phyloP scores from a whole-genome alignment of 2,888 invertebrate species.

The Carterocephalus palaemon region DNA sequence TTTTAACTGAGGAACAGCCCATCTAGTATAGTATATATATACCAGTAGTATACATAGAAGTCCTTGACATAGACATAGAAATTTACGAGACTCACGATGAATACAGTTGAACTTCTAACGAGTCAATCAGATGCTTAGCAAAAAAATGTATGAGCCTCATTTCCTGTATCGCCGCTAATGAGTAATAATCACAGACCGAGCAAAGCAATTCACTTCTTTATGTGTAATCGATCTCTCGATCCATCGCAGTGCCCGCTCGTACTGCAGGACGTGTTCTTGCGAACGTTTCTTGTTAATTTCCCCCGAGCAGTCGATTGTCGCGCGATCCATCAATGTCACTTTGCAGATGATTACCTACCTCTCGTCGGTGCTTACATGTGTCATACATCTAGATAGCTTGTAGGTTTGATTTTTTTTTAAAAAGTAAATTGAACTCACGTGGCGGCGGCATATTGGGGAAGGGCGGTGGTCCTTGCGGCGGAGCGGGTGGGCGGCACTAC shows the following conservation, averaged over 20 bases:
- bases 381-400: not conserved
- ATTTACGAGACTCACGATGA: too few relatives aligned
- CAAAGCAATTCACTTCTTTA: not conserved
- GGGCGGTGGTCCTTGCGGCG: constrained; percentile 49
- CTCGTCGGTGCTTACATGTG: not conserved
- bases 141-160: too few relatives aligned
- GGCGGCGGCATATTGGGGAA: constrained; percentile 60
- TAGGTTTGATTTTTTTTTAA: constrained; percentile 1
- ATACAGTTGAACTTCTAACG: too few relatives aligned
- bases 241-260: constrained; percentile 8
- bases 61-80: too few relatives aligned
- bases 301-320: constrained; percentile 52
- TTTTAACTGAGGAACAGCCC: too few relatives aligned
- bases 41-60: too few relatives aligned
- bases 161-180: not conserved
- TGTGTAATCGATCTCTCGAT: too few relatives aligned
- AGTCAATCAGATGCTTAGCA: too few relatives aligned
- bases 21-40: too few relatives aligned
- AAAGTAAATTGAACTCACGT: constrained; percentile 41
- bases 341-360: constrained; percentile 8
- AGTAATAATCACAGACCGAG: constrained; percentile 1
- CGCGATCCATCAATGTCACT: constrained; percentile 55
- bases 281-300: constrained; percentile 53
- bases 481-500: constrained; percentile 31
- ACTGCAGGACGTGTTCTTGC: constrained; percentile 37